Evolutionary conservation across 2,888 invertebrate genomes (phyloP), one percentile per base, ranked within the genome.

Genomic region (Listrodromus nycthemerus): DNA sequence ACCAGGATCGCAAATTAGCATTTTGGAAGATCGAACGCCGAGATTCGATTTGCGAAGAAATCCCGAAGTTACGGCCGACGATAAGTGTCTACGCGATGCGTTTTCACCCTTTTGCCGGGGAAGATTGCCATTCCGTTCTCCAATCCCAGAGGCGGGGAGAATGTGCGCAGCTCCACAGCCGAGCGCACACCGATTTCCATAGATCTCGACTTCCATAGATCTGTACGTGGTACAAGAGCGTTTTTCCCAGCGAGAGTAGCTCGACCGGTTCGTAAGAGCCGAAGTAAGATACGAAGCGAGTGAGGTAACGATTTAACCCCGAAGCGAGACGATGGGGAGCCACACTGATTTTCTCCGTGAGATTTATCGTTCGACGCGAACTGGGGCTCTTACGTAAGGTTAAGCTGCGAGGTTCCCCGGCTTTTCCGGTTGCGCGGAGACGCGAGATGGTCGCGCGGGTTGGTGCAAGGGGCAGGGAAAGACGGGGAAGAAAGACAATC

Each of bases 301-400:
- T 30, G 67, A 63, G 61, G 67, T 52, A 79, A 77, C 80, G 80
- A 84, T 83, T 80, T 81, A 84, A 83, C 73, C 75, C 67, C 55
- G 33, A 74, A 74, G 80, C 73, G 77, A 76, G 80, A 83, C 80
- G 82, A 82, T 82, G 75, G 84, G 85, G 84, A 82, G 78, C 80
- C 83, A 86, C 86, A 86, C 86, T 85, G 87, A 86, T 86, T 87
- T 86, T 84, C 70, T 78, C 65, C 45, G 21, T 30, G 75, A 84
- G 84, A 85, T 86, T 87, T 87, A 86, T 85, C 81, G 82, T 79
- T 80, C 69, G 66, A 79, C 82, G 69, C 58, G 58, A 70, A 74
- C 45, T 80, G 76, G 66, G 78, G 82, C 83, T 80, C 66, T 84
- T 80, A 71, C 74, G 30, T 80, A 82, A 85, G 78, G 79, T 86